These are phyloP conservation scores for Holacanthus passer DNA, from an alignment of 2,113 vertebrate species.

Conservation along the genomic window DNA sequence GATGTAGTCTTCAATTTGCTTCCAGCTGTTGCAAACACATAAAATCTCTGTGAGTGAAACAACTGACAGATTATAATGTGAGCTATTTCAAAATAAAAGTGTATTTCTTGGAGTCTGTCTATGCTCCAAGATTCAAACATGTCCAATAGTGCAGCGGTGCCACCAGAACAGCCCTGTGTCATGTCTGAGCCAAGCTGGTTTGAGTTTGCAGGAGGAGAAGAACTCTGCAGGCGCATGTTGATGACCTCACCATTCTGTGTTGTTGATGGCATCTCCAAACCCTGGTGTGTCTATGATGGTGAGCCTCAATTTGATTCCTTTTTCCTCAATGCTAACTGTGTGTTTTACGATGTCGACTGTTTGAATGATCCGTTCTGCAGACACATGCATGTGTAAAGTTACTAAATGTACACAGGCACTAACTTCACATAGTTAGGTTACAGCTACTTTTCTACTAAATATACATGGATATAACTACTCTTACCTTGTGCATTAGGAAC, in stretches of 20 bases:
- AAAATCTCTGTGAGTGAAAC: neutral
- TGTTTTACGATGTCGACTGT: constrained; percentile 87
- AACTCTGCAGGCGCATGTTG: neutral
- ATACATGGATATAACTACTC: neutral
- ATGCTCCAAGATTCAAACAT: neutral
- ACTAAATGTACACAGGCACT: neutral
- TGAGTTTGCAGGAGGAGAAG: neutral
- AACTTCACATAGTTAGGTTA: neutral
- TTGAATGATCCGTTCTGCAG: constrained; percentile 81
- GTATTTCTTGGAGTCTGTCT: neutral
- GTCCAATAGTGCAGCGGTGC: neutral
- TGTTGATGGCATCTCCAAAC: constrained; percentile 85
- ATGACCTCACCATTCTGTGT: constrained; percentile 72
- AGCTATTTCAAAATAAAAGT: constrained; percentile 3
- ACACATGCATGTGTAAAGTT: neutral
- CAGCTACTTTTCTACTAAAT: neutral
- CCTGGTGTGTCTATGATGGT: constrained; percentile 86
- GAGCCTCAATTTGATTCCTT: constrained; percentile 87
- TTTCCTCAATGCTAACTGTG: constrained; percentile 93
- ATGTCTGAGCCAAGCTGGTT: neutral
- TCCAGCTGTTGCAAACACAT: constrained; percentile 76
- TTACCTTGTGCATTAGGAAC: constrained; percentile 82
- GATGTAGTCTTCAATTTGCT: constrained; percentile 77
- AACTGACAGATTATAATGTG: neutral
- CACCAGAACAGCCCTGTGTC: neutral